phyloP scores from a whole-genome alignment of 2,888 invertebrate species.

The Augiades crinisus region DNA sequence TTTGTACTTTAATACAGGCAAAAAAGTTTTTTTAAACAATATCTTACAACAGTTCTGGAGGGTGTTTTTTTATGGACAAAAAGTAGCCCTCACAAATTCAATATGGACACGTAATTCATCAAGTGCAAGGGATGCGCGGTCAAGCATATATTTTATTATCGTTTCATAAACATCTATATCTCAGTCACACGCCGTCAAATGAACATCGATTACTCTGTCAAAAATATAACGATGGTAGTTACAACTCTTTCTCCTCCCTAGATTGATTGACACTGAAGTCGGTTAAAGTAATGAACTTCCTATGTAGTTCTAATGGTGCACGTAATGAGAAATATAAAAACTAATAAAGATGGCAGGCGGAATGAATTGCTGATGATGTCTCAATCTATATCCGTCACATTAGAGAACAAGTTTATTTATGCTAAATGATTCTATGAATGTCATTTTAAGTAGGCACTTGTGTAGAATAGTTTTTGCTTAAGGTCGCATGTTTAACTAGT shows the following conservation, averaged over 20 bases:
- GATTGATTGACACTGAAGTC: constrained; percentile 13
- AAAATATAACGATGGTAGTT: not conserved
- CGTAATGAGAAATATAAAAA: constrained; percentile 15
- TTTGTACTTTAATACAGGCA: too few species aligned
- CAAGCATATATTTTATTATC: too few species aligned
- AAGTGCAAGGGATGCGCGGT: too few species aligned
- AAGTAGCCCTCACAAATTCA: too few species aligned
- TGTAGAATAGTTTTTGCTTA: not conserved
- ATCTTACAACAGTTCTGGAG: too few species aligned
- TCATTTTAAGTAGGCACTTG: not conserved
- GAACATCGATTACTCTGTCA: not conserved
- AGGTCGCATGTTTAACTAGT: too few species aligned
- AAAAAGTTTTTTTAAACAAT: too few species aligned
- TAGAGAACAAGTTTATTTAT: not conserved
- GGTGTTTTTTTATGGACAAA: too few species aligned
- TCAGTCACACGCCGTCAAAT: not conserved
- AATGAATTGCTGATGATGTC: constrained; percentile 7
- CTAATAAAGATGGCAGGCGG: constrained; percentile 13
- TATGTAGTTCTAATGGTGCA: constrained; percentile 10
- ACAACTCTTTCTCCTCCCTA: constrained; percentile 3
- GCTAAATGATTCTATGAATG: not conserved
- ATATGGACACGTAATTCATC: too few species aligned
- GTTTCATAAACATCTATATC: too few species aligned
- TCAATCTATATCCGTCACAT: constrained; percentile 10
- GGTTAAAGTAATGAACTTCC: constrained; percentile 10